A percentile compares a stretch with the other conserved stretches of the same genome.
These are phyloP conservation scores for Formica exsecta DNA, from an alignment of 1,140 invertebrate species.

Conservation along the genomic window DNA sequence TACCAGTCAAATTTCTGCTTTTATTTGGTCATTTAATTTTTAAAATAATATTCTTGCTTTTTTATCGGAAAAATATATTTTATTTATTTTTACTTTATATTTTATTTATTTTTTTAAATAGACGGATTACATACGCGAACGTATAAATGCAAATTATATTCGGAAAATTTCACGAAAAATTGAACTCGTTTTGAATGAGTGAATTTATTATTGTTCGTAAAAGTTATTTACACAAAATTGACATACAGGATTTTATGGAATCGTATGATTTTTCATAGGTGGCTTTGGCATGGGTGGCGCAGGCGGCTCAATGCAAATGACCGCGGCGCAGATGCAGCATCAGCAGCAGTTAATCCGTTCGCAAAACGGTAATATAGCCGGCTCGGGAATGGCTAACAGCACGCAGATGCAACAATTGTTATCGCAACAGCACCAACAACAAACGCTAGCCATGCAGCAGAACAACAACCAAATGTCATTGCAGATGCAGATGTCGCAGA, in stretches of 20 bases:
- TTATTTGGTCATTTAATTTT: neutral
- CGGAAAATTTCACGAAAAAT: conserved; percentile 2
- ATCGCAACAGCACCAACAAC: conserved; percentile 88
- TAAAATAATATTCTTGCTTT: neutral
- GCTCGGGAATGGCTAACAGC: conserved; percentile 81
- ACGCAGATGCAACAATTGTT: conserved; percentile 87
- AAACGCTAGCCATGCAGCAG: conserved; percentile 88
- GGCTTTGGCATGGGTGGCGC: conserved; percentile 84
- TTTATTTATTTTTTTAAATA: neutral
- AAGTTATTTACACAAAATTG: conserved; percentile 30
- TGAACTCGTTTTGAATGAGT: neutral
- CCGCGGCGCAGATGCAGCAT: conserved; percentile 86
- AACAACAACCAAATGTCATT: conserved; percentile 86
- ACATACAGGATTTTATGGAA: conserved; percentile 24
- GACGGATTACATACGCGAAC: neutral
- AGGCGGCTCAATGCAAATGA: conserved; percentile 87
- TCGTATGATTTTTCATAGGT: conserved; percentile 74
- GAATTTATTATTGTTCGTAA: neutral
- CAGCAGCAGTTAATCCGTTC: conserved; percentile 86
- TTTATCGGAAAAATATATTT: neutral
- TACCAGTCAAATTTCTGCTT: neutral
- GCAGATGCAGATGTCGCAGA: conserved; percentile 87
- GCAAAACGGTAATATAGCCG: conserved; percentile 82
- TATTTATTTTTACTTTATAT: neutral
- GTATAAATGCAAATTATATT: neutral